A percentile compares a stretch with the other conserved stretches of the same genome.
Evolutionary conservation across 1,140 invertebrate species (phyloP).

Genomic region (Trichoplusia ni): DNA sequence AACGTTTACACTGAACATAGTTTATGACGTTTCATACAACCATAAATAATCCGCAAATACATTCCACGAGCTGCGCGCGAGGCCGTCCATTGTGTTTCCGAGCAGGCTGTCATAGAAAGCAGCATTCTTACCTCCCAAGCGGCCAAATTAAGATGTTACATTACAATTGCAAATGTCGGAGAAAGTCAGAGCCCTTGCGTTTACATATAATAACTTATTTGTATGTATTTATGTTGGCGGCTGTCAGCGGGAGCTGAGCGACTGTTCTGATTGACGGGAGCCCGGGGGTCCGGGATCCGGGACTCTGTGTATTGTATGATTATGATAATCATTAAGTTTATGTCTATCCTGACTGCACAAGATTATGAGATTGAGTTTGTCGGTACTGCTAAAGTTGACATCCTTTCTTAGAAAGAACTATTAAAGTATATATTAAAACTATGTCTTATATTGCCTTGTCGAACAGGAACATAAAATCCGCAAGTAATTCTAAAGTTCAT

Average conservation of each 20-base stretch:
- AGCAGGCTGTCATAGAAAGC: not conserved
- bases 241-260: not conserved
- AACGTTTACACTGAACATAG: no score
- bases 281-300: not conserved
- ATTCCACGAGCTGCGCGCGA: no score
- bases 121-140: conserved; percentile 4
- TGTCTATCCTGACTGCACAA: not conserved
- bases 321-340: conserved; percentile 6
- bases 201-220: conserved; percentile 24
- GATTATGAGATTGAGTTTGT: not conserved
- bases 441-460: no score
- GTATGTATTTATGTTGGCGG: conserved; percentile 16
- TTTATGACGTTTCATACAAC: no score
- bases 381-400: no score
- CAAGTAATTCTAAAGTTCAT: no score
- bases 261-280: conserved; percentile 5
- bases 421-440: no score
- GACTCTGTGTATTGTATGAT: not conserved
- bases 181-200: conserved; percentile 3
- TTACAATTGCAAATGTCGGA: conserved; percentile 15
- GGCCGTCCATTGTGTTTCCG: conserved; percentile 6
- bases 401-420: no score
- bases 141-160: conserved; percentile 18
- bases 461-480: no score
- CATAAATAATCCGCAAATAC: no score